Evolutionary conservation across 2,797 vertebrate species (phyloP), one percentile per base, ranked within the genome.

Genomic region (Crypturellus tataupa): DNA sequence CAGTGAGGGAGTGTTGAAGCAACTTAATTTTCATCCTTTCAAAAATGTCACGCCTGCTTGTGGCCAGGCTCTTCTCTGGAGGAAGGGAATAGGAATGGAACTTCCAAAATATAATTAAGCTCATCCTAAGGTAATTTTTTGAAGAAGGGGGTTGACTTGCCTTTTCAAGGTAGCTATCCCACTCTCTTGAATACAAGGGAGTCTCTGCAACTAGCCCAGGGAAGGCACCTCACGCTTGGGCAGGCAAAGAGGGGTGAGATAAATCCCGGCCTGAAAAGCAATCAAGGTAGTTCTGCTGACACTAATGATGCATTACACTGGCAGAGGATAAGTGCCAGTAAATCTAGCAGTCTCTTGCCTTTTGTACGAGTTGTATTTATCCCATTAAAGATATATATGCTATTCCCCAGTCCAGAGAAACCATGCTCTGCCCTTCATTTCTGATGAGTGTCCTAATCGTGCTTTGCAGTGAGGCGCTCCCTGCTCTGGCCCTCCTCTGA

Each of bases 121-220:
- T 91, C 42, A 72, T 49, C 33, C 69, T 87, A 14, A 35, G 20
- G 65, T 29, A 83, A 23, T 40, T 85, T 16, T 31, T 21, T 73
- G 39, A 2, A 12, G 24, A 31, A 35, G 6, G 7, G 29, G 23
- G 31, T 62, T 44, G 58, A 56, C 24, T 42, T 40, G 46, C 15
- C 39, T 51, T 86, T 70, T 25, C n/a, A 55, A 81, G 0, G 0
- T 14, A 56, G 23, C 16, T 23, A 31, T 3, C 5, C 6, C 16
- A 40, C n/a, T 86, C 46, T 39, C 59, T 67, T 11, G 1, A 70
- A 64, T 47, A 53, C 3, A 47, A 0, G 3, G 39, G 11, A 87
- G 29, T 35, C 91, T 67, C 46, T 69, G 16, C 42, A 72, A 81
- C 19, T 18, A 86, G 63, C n/a, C n/a, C 42, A 70, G 23, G 39